phyloP scores from a whole-genome alignment of 2,113 vertebrate genomes.

The Megalops atlanticus region DNA sequence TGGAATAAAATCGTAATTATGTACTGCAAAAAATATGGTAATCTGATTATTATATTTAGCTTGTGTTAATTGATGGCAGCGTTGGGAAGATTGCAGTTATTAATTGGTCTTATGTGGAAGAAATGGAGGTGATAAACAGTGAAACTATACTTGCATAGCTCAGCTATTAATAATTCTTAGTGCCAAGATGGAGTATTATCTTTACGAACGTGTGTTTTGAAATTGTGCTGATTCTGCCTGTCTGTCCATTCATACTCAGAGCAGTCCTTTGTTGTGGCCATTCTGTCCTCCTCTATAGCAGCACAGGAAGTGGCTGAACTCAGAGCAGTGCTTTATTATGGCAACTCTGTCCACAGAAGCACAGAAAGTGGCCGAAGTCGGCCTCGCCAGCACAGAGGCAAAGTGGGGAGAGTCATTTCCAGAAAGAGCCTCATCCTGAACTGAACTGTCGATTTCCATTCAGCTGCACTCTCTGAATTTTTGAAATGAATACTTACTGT shows the following conservation, averaged over 20 bases:
- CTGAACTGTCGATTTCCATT: constrained; percentile 67
- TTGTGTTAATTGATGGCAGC: constrained; percentile 69
- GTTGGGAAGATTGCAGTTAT: constrained; percentile 66
- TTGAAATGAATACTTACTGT: constrained; percentile 62
- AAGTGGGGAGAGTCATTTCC: too few species aligned
- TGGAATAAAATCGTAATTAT: constrained; percentile 70
- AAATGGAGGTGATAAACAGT: constrained; percentile 61
- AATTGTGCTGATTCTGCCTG: not conserved
- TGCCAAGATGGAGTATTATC: constrained; percentile 58
- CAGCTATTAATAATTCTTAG: constrained; percentile 70
- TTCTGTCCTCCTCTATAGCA: constrained; percentile 31
- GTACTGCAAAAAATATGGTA: constrained; percentile 73
- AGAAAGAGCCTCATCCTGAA: constrained; percentile 61
- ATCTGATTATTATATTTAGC: constrained; percentile 74
- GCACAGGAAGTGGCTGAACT: constrained; percentile 64
- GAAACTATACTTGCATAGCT: constrained; percentile 74
- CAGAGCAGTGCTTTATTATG: constrained; percentile 22
- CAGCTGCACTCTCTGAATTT: constrained; percentile 52
- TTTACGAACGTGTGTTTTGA: constrained; percentile 42
- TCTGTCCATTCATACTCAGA: not conserved
- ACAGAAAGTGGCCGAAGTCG: constrained; percentile 65
- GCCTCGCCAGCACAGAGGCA: too few species aligned
- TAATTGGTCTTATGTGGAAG: constrained; percentile 68
- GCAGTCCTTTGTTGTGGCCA: not conserved
- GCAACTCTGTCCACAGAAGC: constrained; percentile 49